Evolutionary conservation across 2,113 vertebrate genomes (phyloP).

Genomic region (Anser brachyrhynchus): DNA sequence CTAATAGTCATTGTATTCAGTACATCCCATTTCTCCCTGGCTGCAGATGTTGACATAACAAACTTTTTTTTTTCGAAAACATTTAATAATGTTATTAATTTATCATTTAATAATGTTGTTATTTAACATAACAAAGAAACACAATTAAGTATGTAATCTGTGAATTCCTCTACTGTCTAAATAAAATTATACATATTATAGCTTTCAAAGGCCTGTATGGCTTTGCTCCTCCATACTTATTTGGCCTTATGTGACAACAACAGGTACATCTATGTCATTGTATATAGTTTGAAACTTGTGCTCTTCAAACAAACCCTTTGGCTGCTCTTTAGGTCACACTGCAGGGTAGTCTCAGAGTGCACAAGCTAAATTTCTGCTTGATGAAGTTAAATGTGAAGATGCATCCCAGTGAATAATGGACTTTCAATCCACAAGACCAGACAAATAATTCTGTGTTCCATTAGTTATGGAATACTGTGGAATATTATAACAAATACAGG

Average conservation of each 20-base stretch:
- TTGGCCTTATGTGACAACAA: not conserved
- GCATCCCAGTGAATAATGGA: not conserved
- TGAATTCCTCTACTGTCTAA: not conserved
- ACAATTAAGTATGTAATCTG: not conserved
- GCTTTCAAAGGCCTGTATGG: not conserved
- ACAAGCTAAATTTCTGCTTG: not conserved
- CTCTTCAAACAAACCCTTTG: not conserved
- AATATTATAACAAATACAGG: not conserved
- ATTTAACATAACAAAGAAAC: not conserved
- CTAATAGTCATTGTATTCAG: not conserved
- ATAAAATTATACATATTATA: not conserved
- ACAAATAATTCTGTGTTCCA: not conserved
- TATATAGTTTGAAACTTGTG: not conserved
- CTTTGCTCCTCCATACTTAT: not conserved
- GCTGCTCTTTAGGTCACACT: not conserved
- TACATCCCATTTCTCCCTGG: not conserved
- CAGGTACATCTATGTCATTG: not conserved
- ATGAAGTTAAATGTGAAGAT: not conserved
- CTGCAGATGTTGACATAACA: not conserved
- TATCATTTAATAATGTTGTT: no score
- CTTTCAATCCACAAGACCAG: not conserved
- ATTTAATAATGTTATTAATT: no score
- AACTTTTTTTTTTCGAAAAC: no score
- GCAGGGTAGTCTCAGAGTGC: not conserved
- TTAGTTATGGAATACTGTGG: no score